Conservation (phyloP, 1,140 invertebrate species). For the Mylabris phalerata region DNA sequence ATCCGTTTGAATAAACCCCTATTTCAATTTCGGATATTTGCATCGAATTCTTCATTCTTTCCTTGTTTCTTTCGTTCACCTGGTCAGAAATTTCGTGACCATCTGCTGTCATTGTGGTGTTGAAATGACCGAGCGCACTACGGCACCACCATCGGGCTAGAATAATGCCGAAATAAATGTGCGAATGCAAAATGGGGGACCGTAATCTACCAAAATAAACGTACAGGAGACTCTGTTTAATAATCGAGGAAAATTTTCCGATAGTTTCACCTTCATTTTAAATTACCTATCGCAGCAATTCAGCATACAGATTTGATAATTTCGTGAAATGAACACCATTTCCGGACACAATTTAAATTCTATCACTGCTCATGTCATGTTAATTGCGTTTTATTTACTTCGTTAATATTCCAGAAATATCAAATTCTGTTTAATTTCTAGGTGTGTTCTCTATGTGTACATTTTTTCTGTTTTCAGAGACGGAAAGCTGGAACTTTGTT, state of each 20-base stretch:
- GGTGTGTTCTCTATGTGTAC: too few species aligned
- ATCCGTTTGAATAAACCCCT: not conserved
- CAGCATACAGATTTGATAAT: constrained; percentile 4
- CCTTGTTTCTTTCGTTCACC: constrained; percentile 18
- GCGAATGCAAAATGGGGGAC: constrained; percentile 23
- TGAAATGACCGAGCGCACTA: constrained; percentile 30
- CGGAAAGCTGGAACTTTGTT: constrained; percentile 2
- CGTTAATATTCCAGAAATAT: too few species aligned
- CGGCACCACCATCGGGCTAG: constrained; percentile 1
- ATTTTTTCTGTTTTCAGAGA: constrained; percentile 5
- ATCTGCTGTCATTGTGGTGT: constrained; percentile 38
- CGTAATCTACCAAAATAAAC: not conserved
- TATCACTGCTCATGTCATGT: too few species aligned
- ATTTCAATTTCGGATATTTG: constrained; percentile 15
- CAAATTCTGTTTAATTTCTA: too few species aligned
- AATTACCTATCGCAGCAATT: not conserved
- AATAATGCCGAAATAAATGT: not conserved
- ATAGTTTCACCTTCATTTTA: too few species aligned
- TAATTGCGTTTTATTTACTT: too few species aligned
- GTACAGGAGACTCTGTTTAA: too few species aligned
- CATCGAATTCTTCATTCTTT: constrained; percentile 13
- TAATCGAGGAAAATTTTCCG: not conserved
- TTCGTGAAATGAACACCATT: constrained; percentile 4
- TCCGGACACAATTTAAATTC: constrained; percentile 2
- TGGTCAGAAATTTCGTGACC: constrained; percentile 27